Evolutionary conservation across 2,888 invertebrate genomes (phyloP).

Genomic region (Tipula confusa): DNA sequence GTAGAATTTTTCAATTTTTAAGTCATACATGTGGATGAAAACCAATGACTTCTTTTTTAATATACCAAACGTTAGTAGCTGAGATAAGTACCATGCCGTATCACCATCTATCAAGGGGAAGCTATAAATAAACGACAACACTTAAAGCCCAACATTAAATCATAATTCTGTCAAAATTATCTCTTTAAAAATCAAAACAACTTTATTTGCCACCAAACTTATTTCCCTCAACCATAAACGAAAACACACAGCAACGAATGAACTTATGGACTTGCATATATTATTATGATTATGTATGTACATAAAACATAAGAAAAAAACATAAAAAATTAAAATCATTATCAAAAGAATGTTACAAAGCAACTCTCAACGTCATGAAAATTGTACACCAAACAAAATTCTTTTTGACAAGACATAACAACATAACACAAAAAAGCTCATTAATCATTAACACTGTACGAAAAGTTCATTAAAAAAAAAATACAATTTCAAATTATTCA

Average conservation of each 20-base stretch:
- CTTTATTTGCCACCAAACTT: background rate
- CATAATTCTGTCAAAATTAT: no score
- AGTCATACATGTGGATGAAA: no score
- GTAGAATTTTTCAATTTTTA: no score
- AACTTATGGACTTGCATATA: background rate
- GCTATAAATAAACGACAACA: no score
- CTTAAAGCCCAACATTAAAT: no score
- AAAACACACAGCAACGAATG: background rate
- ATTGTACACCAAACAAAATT: background rate
- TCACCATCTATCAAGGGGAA: no score
- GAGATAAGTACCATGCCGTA: no score
- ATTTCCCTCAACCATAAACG: background rate
- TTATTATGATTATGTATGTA: background rate
- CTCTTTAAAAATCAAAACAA: no score
- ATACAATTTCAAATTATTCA: background rate
- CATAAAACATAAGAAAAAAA: background rate
- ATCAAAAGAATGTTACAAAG: slow-evolving; percentile 8
- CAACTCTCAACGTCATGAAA: background rate
- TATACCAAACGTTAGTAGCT: no score
- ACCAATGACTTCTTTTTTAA: no score
- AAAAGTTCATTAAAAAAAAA: background rate
- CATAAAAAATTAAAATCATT: background rate
- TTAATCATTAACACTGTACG: background rate
- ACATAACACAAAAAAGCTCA: background rate
- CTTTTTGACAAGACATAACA: background rate